A percentile compares a stretch with the other conserved stretches of the same genome.
These are phyloP conservation scores for Cosmopolites sordidus DNA, from an alignment of 2,888 invertebrate genomes.

Conservation along the genomic window DNA sequence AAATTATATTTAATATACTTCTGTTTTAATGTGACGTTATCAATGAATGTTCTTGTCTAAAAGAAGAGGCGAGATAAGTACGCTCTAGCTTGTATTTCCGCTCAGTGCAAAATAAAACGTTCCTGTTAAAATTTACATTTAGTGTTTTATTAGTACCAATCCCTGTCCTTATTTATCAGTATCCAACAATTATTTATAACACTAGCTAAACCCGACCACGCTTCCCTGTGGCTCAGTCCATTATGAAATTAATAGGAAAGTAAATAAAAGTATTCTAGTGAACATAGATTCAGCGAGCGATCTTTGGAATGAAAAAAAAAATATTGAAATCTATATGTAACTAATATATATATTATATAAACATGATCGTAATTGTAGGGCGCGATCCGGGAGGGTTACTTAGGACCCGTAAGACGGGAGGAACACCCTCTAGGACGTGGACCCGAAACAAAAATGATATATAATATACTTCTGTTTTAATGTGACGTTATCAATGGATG, in stretches of 20 bases:
- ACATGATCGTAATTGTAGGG: conserved; percentile 22
- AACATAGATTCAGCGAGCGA: too few species aligned
- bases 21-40: conserved; percentile 46
- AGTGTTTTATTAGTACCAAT: conserved; percentile 26
- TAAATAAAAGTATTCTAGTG: too few species aligned
- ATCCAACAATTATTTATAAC: too few species aligned
- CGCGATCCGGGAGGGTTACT: conserved; percentile 7
- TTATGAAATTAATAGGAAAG: too few species aligned
- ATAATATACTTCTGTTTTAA: conserved; percentile 47
- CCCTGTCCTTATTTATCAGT: too few species aligned
- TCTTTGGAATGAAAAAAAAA: too few species aligned
- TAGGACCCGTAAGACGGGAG: background rate
- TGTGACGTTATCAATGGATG: conserved; percentile 43
- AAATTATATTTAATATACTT: conserved; percentile 46
- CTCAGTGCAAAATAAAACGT: conserved; percentile 61
- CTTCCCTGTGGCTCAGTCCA: too few species aligned
- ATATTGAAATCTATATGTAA: conserved; percentile 47
- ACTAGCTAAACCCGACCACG: too few species aligned
- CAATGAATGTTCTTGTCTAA: conserved; percentile 35
- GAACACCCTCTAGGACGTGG: conserved; percentile 15
- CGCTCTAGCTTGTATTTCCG: conserved; percentile 56
- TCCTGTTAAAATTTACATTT: conserved; percentile 52
- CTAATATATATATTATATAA: conserved; percentile 39
- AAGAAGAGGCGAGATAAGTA: conserved; percentile 25
- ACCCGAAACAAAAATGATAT: conserved; percentile 35